A percentile compares a stretch with the other conserved stretches of the same genome.
Conservation (phyloP, 2,888 invertebrate genomes). For the Strigamia maritima region DNA sequence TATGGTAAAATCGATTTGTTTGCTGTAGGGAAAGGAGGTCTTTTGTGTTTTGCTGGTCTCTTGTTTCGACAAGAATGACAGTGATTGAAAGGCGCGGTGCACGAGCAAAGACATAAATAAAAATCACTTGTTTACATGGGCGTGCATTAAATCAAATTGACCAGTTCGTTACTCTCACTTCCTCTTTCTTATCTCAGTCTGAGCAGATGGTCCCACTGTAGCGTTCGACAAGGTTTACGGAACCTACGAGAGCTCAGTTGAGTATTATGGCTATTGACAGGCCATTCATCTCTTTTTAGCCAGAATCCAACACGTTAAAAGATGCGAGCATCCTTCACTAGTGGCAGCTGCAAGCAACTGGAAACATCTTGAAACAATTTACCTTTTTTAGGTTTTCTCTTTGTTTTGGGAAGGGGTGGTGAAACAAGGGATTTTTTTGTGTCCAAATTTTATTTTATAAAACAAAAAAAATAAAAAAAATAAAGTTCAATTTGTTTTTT, state of each 20-base stretch:
- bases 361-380: neutral
- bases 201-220: constrained; percentile 10
- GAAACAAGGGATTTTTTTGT: neutral
- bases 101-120: constrained; percentile 10
- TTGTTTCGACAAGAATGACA: constrained; percentile 12
- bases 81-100: constrained; percentile 10
- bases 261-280: constrained; percentile 15
- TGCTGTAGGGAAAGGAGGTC: neutral
- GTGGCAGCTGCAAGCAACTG: neutral
- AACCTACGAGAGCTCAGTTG: constrained; percentile 9
- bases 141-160: constrained; percentile 15
- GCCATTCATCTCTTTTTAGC: constrained; percentile 13
- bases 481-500: neutral
- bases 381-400: neutral
- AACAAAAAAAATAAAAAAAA: neutral
- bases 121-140: constrained; percentile 15
- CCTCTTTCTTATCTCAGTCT: constrained; percentile 2
- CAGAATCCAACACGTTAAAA: constrained; percentile 8
- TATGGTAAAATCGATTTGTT: neutral
- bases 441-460: neutral
- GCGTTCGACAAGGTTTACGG: constrained; percentile 10
- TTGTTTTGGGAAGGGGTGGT: too few relatives aligned
- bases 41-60: neutral
- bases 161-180: constrained; percentile 10
- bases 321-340: constrained; percentile 10